Evolutionary conservation across 1,140 invertebrate genomes (phyloP), one percentile per base, ranked within the genome.

Genomic region (Pristionchus pacificus): DNA sequence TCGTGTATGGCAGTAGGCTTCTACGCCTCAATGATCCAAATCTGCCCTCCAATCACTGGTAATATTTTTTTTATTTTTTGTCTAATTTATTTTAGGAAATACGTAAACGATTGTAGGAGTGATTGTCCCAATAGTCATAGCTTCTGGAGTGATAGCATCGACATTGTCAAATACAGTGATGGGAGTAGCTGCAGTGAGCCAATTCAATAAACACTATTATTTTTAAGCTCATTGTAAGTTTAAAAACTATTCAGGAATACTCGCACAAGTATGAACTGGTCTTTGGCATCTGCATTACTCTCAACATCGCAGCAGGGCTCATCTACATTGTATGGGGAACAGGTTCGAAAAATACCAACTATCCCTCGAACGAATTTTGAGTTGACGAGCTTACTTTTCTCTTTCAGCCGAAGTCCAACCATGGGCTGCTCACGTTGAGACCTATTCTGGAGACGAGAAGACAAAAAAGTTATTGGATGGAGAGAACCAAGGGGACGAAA

Each of bases 31-130:
- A 49, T 49, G 38, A 10, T 49, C 6, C 19, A 10, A 19, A 49
- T 49, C 38, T 49, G 38, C 19, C 38, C 38, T 49, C 38, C 38
- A 10, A 6, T 49, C 6, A 49, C 38, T 19, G 38, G 38, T n/a
- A n/a, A n/a, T 6, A 49, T 19, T 19, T 10, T 49, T 19, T 10
- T 19, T 6, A 49, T 6, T 49, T 10, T 49, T n/a, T n/a, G n/a
- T n/a, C n/a, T n/a, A n/a, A n/a, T n/a, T n/a, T n/a, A n/a, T n/a
- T n/a, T n/a, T n/a, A n/a, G n/a, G n/a, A n/a, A n/a, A n/a, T n/a
- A n/a, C n/a, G n/a, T n/a, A n/a, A n/a, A n/a, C n/a, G n/a, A n/a
- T 49, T 49, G 38, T 49, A 49, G 38, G 38, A 49, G 38, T 49
- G 6, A 19, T n/a, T n/a, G n/a, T n/a, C n/a, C n/a, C n/a, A n/a